phyloP scores from a whole-genome alignment of 1,140 invertebrate species.

The Drosophila melanica region DNA sequence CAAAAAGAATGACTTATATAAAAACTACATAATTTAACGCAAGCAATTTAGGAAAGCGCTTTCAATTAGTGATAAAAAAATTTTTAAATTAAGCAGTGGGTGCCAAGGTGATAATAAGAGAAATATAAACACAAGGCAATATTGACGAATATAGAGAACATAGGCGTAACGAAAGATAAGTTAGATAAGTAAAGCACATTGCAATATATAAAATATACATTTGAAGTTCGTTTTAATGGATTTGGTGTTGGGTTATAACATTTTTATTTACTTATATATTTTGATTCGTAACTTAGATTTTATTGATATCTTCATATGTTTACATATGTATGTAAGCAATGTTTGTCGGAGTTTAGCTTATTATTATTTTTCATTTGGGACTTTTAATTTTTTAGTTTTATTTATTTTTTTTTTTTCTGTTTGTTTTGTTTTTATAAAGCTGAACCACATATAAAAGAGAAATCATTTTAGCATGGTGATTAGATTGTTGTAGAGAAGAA shows the following conservation, averaged over 20 bases:
- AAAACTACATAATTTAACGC: conserved; percentile 20
- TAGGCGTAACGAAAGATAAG: not conserved
- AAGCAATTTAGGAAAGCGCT: conserved; percentile 13
- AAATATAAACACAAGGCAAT: conserved; percentile 15
- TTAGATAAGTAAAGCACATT: conserved; percentile 15
- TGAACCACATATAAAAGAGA: conserved; percentile 84
- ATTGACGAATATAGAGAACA: conserved; percentile 5
- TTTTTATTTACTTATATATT: conserved; percentile 17
- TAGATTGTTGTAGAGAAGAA: conserved; percentile 48
- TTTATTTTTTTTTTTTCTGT: conserved; percentile 18
- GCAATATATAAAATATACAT: conserved; percentile 20
- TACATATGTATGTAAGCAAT: conserved; percentile 18
- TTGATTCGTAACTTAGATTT: conserved; percentile 18
- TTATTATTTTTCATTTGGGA: not conserved
- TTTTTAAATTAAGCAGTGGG: not conserved
- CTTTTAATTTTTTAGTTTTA: conserved; percentile 14
- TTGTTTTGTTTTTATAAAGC: conserved; percentile 64
- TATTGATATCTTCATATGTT: conserved; percentile 33
- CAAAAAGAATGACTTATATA: not conserved
- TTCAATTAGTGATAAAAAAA: not conserved
- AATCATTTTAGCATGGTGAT: conserved; percentile 84
- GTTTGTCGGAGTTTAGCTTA: conserved; percentile 31
- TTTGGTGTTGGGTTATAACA: conserved; percentile 31
- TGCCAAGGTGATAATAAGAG: conserved; percentile 8
- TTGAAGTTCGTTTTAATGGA: conserved; percentile 10